Evolutionary conservation across 2,797 vertebrate genomes (phyloP).

Genomic region (Chiloscyllium punctatum): DNA sequence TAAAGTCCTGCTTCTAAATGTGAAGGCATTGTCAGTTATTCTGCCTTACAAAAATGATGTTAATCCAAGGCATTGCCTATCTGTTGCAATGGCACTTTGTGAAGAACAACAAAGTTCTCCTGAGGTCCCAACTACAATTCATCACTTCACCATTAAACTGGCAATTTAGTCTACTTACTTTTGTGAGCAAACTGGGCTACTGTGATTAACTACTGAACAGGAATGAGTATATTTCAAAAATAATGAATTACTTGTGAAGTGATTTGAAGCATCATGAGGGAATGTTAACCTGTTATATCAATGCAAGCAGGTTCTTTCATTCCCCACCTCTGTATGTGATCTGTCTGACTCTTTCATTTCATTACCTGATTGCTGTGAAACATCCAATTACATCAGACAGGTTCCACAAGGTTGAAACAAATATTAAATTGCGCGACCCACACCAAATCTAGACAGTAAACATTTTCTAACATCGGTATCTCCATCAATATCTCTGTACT

Average conservation of each 20-base stretch:
- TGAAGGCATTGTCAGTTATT: background rate
- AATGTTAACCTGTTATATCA: background rate
- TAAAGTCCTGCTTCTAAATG: background rate
- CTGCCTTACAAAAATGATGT: background rate
- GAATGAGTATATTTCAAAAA: background rate
- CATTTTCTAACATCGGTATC: background rate
- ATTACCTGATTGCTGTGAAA: conserved; percentile 1
- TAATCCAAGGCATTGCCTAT: background rate
- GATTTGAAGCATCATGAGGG: background rate
- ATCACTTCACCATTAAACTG: background rate
- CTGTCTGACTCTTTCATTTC: background rate
- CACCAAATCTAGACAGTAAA: background rate
- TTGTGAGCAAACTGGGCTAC: background rate
- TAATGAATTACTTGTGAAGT: background rate
- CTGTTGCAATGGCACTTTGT: background rate
- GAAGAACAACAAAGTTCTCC: background rate
- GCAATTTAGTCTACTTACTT: background rate
- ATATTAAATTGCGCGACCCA: background rate
- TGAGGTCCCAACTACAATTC: background rate
- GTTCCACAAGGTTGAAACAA: background rate
- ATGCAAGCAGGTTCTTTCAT: background rate
- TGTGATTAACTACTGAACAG: background rate
- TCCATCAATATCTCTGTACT: background rate
- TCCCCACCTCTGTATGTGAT: background rate
- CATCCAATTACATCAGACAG: background rate